These are phyloP conservation scores for Drosophila parvula DNA, from an alignment of 1,140 invertebrate genomes.

Conservation along the genomic window DNA sequence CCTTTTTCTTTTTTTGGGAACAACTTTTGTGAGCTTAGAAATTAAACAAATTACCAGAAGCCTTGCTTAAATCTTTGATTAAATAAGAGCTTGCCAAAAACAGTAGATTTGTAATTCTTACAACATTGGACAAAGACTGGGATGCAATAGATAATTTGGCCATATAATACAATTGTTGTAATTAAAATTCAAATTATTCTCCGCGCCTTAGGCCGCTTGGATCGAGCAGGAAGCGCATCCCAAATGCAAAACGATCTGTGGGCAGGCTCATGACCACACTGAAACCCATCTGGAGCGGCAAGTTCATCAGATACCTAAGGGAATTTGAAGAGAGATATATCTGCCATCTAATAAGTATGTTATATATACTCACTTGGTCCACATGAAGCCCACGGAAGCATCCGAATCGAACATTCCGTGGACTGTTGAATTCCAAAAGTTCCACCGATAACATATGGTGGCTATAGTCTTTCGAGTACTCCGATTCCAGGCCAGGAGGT, in stretches of 20 bases:
- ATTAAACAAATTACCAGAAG: conserved; percentile 16
- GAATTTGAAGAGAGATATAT: background rate
- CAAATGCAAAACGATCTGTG: conserved; percentile 76
- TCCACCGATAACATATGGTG: conserved; percentile 79
- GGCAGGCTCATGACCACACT: conserved; percentile 74
- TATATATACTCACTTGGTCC: conserved; percentile 59
- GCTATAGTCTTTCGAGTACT: conserved; percentile 72
- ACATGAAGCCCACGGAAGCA: conserved; percentile 78
- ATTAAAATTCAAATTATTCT: conserved; percentile 29
- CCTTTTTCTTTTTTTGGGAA: conserved; percentile 20
- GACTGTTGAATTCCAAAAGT: conserved; percentile 70
- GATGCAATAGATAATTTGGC: conserved; percentile 53
- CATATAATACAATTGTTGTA: conserved; percentile 38
- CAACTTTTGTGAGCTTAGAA: conserved; percentile 27
- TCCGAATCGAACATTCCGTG: conserved; percentile 79
- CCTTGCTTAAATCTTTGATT: background rate
- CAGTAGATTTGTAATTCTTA: conserved; percentile 35
- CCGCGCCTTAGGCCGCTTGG: conserved; percentile 69
- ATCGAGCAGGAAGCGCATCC: conserved; percentile 73
- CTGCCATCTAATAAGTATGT: too few species aligned
- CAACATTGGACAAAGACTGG: conserved; percentile 25
- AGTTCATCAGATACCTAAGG: conserved; percentile 53
- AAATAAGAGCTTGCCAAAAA: conserved; percentile 22
- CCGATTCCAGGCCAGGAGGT: conserved; percentile 73
- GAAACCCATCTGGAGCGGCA: conserved; percentile 71